Conservation (phyloP, 2,113 vertebrate genomes). For the Heteronetta atricapilla region DNA sequence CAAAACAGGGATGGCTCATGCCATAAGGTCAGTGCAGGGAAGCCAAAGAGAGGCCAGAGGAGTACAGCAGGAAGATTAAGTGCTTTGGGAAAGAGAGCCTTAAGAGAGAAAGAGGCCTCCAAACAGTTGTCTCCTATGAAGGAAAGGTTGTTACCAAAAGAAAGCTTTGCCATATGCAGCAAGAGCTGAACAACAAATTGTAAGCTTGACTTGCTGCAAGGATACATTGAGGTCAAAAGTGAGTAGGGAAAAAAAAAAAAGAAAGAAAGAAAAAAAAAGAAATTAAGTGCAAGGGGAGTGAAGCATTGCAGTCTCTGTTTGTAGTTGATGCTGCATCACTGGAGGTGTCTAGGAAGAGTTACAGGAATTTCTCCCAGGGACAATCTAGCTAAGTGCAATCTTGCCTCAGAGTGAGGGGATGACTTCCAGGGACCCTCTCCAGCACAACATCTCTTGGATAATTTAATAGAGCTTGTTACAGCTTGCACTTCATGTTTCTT, state of each 20-base stretch:
- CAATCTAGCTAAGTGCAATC: conserved; percentile 8
- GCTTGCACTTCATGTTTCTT: background rate
- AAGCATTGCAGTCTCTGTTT: background rate
- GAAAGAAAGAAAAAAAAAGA: no score
- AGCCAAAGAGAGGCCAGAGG: background rate
- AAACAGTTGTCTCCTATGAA: conserved; percentile 30
- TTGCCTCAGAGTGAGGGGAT: background rate
- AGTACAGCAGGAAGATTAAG: conserved; percentile 23
- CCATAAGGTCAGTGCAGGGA: background rate
- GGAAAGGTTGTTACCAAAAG: conserved; percentile 34
- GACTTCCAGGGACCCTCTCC: conserved; percentile 30
- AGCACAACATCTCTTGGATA: conserved; percentile 20
- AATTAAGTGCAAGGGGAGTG: conserved; percentile 8
- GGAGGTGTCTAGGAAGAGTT: background rate
- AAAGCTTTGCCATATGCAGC: background rate
- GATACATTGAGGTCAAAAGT: background rate
- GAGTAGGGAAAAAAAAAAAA: background rate
- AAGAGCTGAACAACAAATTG: conserved; percentile 4
- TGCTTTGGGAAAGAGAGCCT: conserved; percentile 5
- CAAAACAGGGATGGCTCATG: background rate
- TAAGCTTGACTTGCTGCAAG: background rate
- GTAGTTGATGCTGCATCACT: background rate
- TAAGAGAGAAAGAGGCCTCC: conserved; percentile 7
- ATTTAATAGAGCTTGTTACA: conserved; percentile 24
- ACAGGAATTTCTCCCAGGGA: conserved; percentile 23